phyloP scores from a whole-genome alignment of 2,797 vertebrate species.

The Lateolabrax maculatus region DNA sequence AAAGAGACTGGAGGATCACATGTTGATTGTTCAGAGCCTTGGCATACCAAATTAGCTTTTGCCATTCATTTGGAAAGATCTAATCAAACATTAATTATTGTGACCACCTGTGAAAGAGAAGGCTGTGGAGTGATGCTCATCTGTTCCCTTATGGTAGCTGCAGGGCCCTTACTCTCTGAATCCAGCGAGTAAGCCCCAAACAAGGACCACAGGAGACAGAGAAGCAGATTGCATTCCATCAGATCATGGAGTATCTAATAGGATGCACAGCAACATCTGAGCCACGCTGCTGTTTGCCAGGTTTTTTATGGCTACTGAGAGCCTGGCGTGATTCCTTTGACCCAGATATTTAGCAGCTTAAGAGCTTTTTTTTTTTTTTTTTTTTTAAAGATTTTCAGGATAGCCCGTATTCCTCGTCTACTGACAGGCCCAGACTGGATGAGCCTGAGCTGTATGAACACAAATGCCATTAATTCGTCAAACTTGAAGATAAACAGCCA shows the following conservation, averaged over 20 bases:
- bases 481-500: slow-evolving; percentile 22
- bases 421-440: slow-evolving; percentile 31
- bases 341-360: slow-evolving; percentile 79
- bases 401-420: slow-evolving; percentile 40
- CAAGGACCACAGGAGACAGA: slow-evolving; percentile 62
- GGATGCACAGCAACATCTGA: slow-evolving; percentile 67
- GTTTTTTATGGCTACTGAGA: slow-evolving; percentile 66
- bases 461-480: slow-evolving; percentile 38
- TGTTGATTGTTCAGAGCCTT: slow-evolving; percentile 62
- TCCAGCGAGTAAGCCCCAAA: slow-evolving; percentile 49
- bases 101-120: slow-evolving; percentile 78
- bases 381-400: slow-evolving; percentile 61
- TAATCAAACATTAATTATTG: slow-evolving; percentile 82
- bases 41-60: slow-evolving; percentile 69
- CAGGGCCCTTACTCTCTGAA: slow-evolving; percentile 51
- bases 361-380: slow-evolving; percentile 62
- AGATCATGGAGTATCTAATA: slow-evolving; percentile 65
- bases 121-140: slow-evolving; percentile 53
- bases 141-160: slow-evolving; percentile 65
- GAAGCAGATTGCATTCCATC: slow-evolving; percentile 75
- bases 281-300: slow-evolving; percentile 58
- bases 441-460: slow-evolving; percentile 11
- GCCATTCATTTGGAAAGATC: slow-evolving; percentile 72
- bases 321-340: slow-evolving; percentile 69
- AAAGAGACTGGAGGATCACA: slow-evolving; percentile 55